Base-by-base conservation (phyloP, 2,797 vertebrate species). In the Diplodus puntazzo region DNA sequence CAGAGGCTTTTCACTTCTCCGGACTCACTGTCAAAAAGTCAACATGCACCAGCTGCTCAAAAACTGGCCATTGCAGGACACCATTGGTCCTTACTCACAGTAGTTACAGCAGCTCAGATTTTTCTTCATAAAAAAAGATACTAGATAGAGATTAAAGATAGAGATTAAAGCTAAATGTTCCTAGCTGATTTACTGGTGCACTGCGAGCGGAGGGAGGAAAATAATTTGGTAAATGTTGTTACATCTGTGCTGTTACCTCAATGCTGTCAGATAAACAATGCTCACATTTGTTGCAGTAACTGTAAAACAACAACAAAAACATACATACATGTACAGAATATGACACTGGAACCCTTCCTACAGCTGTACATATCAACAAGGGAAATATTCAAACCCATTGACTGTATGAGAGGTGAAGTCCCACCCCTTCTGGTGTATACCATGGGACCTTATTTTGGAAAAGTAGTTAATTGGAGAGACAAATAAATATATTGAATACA, bases 11-110 rank as follows among this genome's bases (percentile, higher is more conserved):
- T 59, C 68, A 20, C 54, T 73, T 49, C 77, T 79, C 79, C 80
- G 30, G 69, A 55, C 14, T 72, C 55, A 27, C 60, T 66, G 70
- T 85, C 75, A 84, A 92, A 34, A 80, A 81, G 83, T 87, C 75
- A 86, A 87, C 82, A 85, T 11, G 45, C 77, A 75, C 60, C 90
- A 92, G 90, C 62, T 66, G 81, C 76, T 73, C 23, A 57, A 80
- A 69, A 67, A 91, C 87, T 89, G 86, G 81, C 86, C 80, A 62
- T 21, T 8, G 71, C 52, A 75, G 85, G 78, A 83, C 46, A 17
- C 20, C 59, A 73, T 48, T 13, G 39, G 70, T 10, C 82, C 30
- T 53, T 6, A 69, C 12, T 84, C 76, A 89, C 82, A 85, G 77
- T 69, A 21, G 4, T 16, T 75, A 84, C 80, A 83, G 80, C 66